Conservation (phyloP, 2,113 vertebrate genomes). For the Philantomba maxwellii region DNA sequence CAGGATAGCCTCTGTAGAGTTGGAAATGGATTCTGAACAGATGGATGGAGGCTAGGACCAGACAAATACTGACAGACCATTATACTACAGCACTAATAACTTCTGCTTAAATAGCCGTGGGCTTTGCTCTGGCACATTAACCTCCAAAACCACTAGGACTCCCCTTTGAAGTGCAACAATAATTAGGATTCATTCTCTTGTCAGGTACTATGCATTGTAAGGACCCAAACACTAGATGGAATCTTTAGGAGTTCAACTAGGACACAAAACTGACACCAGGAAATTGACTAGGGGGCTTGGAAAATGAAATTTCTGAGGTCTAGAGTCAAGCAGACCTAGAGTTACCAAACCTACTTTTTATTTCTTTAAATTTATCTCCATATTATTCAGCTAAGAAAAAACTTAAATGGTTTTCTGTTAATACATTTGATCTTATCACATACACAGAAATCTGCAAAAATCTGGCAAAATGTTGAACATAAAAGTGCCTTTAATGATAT, state of each 20-base stretch:
- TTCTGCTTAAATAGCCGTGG: slow-evolving; percentile 22
- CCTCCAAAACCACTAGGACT: background rate
- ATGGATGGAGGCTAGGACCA: slow-evolving; percentile 20
- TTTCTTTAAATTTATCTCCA: background rate
- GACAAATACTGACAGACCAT: slow-evolving; percentile 26
- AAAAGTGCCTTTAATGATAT: background rate
- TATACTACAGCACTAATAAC: background rate
- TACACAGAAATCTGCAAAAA: slow-evolving; percentile 15
- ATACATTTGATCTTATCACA: background rate
- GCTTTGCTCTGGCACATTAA: slow-evolving; percentile 23
- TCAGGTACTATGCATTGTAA: background rate
- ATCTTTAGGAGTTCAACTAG: background rate
- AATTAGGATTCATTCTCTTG: background rate
- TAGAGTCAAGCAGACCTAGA: background rate
- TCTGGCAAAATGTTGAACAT: background rate
- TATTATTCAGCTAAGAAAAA: background rate
- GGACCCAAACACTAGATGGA: background rate
- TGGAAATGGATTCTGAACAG: slow-evolving; percentile 35
- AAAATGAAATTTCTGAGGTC: background rate
- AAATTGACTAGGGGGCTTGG: background rate
- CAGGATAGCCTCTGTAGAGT: background rate
- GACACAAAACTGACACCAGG: background rate
- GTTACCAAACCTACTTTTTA: background rate
- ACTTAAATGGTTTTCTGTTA: background rate
- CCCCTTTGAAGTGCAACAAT: background rate